A percentile compares a stretch with the other conserved stretches of the same genome.
Conservation (phyloP, 2,888 invertebrate species). For the Desoria tigrina region DNA sequence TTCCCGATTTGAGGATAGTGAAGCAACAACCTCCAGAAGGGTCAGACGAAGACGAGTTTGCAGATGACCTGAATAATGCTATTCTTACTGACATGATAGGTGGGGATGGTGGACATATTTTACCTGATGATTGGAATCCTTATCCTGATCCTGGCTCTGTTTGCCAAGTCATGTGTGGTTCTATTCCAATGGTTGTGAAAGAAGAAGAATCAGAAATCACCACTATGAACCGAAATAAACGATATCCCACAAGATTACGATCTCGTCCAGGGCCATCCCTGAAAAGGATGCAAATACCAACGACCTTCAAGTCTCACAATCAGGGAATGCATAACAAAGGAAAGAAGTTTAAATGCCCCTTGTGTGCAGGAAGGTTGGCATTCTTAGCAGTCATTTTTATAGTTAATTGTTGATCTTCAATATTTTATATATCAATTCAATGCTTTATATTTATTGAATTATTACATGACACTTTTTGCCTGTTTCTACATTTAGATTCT, state of each 20-base stretch:
- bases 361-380: background rate
- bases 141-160: constrained; percentile 5
- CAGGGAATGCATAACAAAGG: background rate
- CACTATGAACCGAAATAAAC: background rate
- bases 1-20: background rate
- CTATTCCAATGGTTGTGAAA: background rate
- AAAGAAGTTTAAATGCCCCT: constrained; percentile 1
- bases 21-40: background rate
- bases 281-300: background rate
- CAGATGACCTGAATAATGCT: too few relatives aligned
- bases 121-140: background rate
- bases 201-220: background rate
- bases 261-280: background rate
- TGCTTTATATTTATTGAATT: background rate
- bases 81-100: too few relatives aligned
- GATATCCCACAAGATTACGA: background rate
- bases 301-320: background rate
- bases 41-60: background rate
- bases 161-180: background rate
- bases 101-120: background rate
- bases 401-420: too few relatives aligned
- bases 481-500: background rate
- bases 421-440: background rate
- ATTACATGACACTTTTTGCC: background rate
- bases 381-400: background rate